These are phyloP conservation scores for Apistogramma diplotaenia DNA, from an alignment of 2,113 vertebrate genomes.

Conservation along the genomic window DNA sequence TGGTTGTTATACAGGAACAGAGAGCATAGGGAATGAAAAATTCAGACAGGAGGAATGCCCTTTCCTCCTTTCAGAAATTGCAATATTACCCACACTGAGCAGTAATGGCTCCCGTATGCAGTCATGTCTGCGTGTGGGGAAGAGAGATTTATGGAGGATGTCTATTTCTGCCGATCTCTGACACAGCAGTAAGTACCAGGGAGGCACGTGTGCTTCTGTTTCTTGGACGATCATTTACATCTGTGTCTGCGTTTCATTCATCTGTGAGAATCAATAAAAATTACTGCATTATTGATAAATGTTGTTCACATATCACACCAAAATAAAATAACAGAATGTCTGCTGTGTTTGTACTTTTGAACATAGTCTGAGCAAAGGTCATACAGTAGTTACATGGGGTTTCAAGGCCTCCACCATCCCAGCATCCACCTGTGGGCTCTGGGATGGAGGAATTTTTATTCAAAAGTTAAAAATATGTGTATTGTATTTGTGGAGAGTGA, in stretches of 20 bases:
- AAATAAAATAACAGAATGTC: not conserved
- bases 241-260: not conserved
- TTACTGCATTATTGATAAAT: not conserved
- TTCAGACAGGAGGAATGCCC: slow-evolving; percentile 59
- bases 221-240: not conserved
- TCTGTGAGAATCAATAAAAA: not conserved
- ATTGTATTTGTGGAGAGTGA: not conserved
- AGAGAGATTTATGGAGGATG: slow-evolving; percentile 39
- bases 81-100: slow-evolving; percentile 57
- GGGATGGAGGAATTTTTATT: not conserved
- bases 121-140: slow-evolving; percentile 4
- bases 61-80: slow-evolving; percentile 61
- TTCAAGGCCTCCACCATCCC: not conserved
- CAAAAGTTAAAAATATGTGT: not conserved
- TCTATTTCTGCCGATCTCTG: slow-evolving; percentile 4
- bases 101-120: slow-evolving; percentile 48
- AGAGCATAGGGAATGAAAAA: slow-evolving; percentile 69
- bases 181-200: slow-evolving; percentile 11
- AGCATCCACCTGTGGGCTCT: not conserved
- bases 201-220: not conserved
- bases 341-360: not conserved
- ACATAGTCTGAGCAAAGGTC: not conserved
- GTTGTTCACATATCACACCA: not conserved
- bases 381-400: no score
- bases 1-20: slow-evolving; percentile 60